These are phyloP conservation scores for Drosophila murphyi DNA, from an alignment of 1,140 invertebrate species.

Conservation along the genomic window DNA sequence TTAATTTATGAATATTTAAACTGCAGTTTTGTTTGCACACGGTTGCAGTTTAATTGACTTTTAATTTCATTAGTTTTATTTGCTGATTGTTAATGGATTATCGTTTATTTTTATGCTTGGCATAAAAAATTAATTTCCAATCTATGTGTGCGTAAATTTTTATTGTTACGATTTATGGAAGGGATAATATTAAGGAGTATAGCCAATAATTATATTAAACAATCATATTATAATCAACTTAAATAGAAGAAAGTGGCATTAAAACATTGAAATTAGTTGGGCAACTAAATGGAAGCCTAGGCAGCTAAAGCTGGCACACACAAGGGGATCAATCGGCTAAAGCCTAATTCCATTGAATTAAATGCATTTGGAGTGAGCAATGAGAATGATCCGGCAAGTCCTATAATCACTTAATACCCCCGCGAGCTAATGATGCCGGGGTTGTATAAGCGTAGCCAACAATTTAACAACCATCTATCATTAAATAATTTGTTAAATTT, in stretches of 20 bases:
- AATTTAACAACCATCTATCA: slow-evolving; percentile 80
- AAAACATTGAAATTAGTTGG: too few species aligned
- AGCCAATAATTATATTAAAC: not conserved
- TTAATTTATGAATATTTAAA: slow-evolving; percentile 33
- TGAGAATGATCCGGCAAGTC: slow-evolving; percentile 16
- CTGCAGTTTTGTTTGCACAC: slow-evolving; percentile 23
- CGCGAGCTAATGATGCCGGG: slow-evolving; percentile 46
- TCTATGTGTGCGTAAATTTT: not conserved
- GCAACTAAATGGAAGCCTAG: too few species aligned
- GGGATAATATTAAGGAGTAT: not conserved
- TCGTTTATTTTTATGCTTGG: slow-evolving; percentile 30
- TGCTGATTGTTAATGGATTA: slow-evolving; percentile 34
- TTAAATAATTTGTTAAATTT: slow-evolving; percentile 82
- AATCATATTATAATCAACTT: too few species aligned
- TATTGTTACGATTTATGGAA: not conserved
- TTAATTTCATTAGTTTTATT: slow-evolving; percentile 53
- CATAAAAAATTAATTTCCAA: not conserved
- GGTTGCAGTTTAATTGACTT: slow-evolving; percentile 45
- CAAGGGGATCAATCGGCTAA: not conserved
- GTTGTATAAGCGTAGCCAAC: slow-evolving; percentile 46
- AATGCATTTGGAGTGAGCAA: slow-evolving; percentile 9
- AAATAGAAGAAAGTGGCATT: too few species aligned
- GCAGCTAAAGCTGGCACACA: slow-evolving; percentile 3
- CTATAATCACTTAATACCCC: slow-evolving; percentile 77
- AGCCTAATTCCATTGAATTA: slow-evolving; percentile 28